Evolutionary conservation across 2,797 vertebrate genomes (phyloP), one percentile per base, ranked within the genome.

Genomic region (Tenualosa thibaudeaui): DNA sequence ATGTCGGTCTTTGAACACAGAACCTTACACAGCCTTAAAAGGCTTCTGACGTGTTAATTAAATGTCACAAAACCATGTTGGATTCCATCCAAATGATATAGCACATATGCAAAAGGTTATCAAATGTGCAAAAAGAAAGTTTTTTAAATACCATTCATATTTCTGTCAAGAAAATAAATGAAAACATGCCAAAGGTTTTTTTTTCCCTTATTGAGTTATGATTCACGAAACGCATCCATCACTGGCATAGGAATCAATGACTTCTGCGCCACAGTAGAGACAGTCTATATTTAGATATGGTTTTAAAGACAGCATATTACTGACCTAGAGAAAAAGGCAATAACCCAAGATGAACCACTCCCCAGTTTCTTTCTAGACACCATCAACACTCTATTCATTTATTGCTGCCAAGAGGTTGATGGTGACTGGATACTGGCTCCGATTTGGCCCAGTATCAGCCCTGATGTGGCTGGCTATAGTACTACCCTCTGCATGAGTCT

Each of bases 191-290:
- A 78, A 46, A 46, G 7, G 43, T 46, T 46, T 78, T 78, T 75
- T 78, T 78, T 92, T 91, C 92, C 91, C 91, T 92, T 92, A 89
- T 91, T 89, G 91, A 91, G 51, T 83, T 62, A 65, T 24, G 60
- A 81, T 78, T 81, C 83, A 91, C 93, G 91, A 91, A 88, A 91
- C 86, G 93, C 91, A 94, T 94, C 94, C 86, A 93, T 94, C 92
- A 94, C 91, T 94, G 92, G 93, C 93, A 94, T n/a, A 40, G 87
- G 93, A 93, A 92, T 94, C 93, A 94, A 94, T 92, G 89, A 93
- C 92, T 93, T 93, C 89, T 90, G 92, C 62, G 81, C 87, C 90
- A 90, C 81, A n/a, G 83, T 75, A 15, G 90, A 91, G 91, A 91
- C 91, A 90, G 22, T 46, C 40, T 43, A 78, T 93, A 94, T 93